Base-by-base conservation (phyloP, 2,797 vertebrate genomes). In the Gymnoscopelus microlampas region DNA sequence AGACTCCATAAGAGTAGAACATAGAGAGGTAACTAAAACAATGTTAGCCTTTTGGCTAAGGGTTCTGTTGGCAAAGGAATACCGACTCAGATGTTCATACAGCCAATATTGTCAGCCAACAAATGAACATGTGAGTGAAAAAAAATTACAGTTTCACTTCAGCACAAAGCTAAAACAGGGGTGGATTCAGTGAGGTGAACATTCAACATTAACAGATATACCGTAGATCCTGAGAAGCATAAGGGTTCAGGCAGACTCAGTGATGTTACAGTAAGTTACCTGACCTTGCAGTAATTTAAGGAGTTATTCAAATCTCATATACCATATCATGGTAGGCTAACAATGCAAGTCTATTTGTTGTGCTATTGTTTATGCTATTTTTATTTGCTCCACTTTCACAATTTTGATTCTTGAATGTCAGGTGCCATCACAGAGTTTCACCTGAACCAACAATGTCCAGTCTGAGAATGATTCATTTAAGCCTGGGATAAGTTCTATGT, bases 141-240 rank as follows among this genome's bases (percentile, higher is more conserved):
- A 57, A 49, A 70, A 48, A 53, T 0, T 24, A 49, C 29, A 13
- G 12, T 60, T 44, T 44, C 7, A 60, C 50, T 3, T 11, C 10
- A 19, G 55, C 60, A 66, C 32, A 49, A 53, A 77, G 60, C 61
- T 53, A 9, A 55, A 70, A 11, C 53, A 23, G 19, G 19, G 53
- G 55, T 57, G 59, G 56, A 67, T 56, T 14, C n/a, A 57, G 53
- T 64, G 26, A 29, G 66, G 59, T 61, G 55, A 76, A 63, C 64
- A 63, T 65, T 73, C 67, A 26, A 61, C 73, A 77, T 83, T 81
- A 72, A 79, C 70, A 78, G 63, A 81, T 77, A 82, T 72, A 66
- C 79, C 8, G 9, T 44, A 44, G 39, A 81, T 85, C 80, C 80
- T 85, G 77, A 79, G 81, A 70, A 55, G 74, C 69, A 83, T 68